Evolutionary conservation across 2,797 vertebrate species (phyloP), one percentile per base, ranked within the genome.

Genomic region (Chrosomus eos): DNA sequence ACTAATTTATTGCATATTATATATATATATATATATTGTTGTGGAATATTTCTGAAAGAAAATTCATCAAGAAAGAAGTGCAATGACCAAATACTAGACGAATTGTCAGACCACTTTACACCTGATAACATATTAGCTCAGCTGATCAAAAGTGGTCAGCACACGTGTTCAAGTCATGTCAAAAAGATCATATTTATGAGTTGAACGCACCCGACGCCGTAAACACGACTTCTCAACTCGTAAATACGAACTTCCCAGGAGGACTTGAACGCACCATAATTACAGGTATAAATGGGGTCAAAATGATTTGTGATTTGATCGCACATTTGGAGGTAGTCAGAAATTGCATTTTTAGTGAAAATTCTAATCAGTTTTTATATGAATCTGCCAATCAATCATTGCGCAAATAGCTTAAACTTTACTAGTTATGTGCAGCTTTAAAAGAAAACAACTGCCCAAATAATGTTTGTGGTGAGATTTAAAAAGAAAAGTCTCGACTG

Each of bases 171-270:
- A 16, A 48, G 45, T 48, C 45, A 48, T 5, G 14, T 0, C 45
- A 48, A 48, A 48, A 48, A 48, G 14, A 16, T 48, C 14, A 4
- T 48, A 48, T 16, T 48, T 16, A 48, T 48, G 45, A 48, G 45
- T 16, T 48, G 13, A 5, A 43, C 14, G 0, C 14, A 16, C 4
- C 45, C 4, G 0, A 48, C 0, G 14, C 5, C 45, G 1, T 48
- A 48, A 48, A 48, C 13, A 16, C 14, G 45, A 48, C 45, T 48
- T 16, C 45, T 13, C 45, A 16, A 16, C 14, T 48, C 16, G 5
- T 48, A 48, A 48, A 48, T 16, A 48, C 14, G 13, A 48, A 48
- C 45, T 16, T 48, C 11, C 40, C 45, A 48, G 14, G 14, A 16
- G 14, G 14, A 48, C 45, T 48, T 16, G 45, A 48, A 48, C 14